Percentiles rank a stretch among this genome's conserved stretches.
Conservation (phyloP, 1,140 invertebrate species). For the Paralvinella palmiformis region DNA sequence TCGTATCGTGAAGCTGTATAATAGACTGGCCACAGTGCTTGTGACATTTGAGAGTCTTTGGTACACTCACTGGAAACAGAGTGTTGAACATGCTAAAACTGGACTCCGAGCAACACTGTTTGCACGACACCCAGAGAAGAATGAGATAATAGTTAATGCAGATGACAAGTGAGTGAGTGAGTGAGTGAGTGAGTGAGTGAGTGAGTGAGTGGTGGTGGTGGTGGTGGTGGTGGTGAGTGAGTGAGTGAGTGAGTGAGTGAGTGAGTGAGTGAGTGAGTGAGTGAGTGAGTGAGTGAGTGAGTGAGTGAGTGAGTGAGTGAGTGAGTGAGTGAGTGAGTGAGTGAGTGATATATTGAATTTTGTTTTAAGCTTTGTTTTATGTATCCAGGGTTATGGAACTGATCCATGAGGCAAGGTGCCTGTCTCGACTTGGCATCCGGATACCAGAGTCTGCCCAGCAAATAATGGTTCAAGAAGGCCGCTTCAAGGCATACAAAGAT, state of each 20-base stretch:
- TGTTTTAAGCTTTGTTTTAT: constrained; percentile 11
- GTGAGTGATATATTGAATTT: no score
- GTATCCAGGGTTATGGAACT: constrained; percentile 41
- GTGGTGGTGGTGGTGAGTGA: no score
- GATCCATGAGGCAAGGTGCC: constrained; percentile 49
- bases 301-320: no score
- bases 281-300: no score
- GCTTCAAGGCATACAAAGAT: constrained; percentile 49
- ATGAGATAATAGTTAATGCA: constrained; percentile 45
- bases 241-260: no score
- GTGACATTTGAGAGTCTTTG: constrained; percentile 48
- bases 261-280: no score
- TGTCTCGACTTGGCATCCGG: constrained; percentile 42
- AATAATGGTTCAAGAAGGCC: constrained; percentile 42
- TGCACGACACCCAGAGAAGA: constrained; percentile 39
- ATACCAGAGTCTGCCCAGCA: constrained; percentile 41
- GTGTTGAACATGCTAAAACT: constrained; percentile 42
- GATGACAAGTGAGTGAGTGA: constrained; percentile 45
- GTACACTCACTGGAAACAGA: constrained; percentile 45
- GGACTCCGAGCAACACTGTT: constrained; percentile 45
- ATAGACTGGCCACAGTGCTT: constrained; percentile 42
- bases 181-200: no score
- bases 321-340: no score
- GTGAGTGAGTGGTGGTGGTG: no score
- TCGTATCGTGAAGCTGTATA: constrained; percentile 42